phyloP scores from a whole-genome alignment of 2,888 invertebrate species.

The Glomeris marginata region DNA sequence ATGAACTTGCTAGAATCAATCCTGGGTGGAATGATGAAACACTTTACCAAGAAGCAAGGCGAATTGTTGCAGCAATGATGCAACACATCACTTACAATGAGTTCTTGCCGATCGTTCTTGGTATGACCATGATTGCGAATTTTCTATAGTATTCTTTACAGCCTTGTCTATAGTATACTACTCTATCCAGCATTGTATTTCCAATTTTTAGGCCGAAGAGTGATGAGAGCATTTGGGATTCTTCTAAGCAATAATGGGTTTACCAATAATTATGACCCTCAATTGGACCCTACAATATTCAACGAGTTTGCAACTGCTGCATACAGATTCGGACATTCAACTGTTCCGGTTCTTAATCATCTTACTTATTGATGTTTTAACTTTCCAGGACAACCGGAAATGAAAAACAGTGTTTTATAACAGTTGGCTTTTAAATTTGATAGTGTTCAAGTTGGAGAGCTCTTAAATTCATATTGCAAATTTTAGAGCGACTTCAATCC shows the following conservation, averaged over 20 bases:
- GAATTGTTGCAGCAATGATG: conserved; percentile 16
- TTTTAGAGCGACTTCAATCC: too few relatives aligned
- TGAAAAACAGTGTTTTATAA: too few relatives aligned
- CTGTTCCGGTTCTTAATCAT: conserved; percentile 4
- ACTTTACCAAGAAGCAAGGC: conserved; percentile 12
- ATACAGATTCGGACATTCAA: conserved; percentile 13
- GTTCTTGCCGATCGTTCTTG: conserved; percentile 23
- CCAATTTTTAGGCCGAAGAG: not conserved
- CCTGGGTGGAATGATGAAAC: conserved; percentile 15
- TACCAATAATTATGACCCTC: not conserved
- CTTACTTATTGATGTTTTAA: not conserved
- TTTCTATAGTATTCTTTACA: too few relatives aligned
- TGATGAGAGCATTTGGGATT: conserved; percentile 2
- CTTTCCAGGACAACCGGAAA: not conserved
- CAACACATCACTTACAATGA: conserved; percentile 26
- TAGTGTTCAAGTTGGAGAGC: too few relatives aligned
- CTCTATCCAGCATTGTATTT: too few relatives aligned
- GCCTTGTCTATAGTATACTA: too few relatives aligned
- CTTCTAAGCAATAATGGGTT: not conserved
- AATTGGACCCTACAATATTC: conserved; percentile 6
- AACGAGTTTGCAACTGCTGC: conserved; percentile 14
- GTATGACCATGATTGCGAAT: conserved; percentile 8
- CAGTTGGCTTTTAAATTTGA: too few relatives aligned
- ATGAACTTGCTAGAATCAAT: conserved; percentile 4
- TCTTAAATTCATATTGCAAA: too few relatives aligned